A percentile compares a stretch with the other conserved stretches of the same genome.
Conservation (phyloP, 2,888 invertebrate genomes). For the Luperina nickerlii region DNA sequence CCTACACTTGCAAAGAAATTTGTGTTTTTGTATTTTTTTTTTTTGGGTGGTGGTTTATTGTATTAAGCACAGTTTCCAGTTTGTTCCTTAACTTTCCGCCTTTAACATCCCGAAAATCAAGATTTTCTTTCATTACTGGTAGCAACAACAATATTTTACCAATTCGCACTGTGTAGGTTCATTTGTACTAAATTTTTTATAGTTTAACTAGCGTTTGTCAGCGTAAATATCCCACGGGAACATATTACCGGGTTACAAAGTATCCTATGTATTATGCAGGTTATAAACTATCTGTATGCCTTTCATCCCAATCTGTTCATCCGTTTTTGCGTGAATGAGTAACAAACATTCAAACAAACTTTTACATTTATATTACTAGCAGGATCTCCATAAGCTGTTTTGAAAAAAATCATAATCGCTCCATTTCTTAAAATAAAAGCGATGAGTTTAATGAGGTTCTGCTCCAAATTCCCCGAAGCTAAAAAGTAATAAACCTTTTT, state of each 20-base stretch:
- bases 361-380: not conserved
- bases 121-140: not conserved
- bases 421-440: slow-evolving; percentile 37
- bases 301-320: not conserved
- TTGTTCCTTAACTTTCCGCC: too few relatives aligned
- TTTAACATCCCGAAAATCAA: not conserved
- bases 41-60: too few relatives aligned
- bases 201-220: too few relatives aligned
- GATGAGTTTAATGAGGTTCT: slow-evolving; percentile 18
- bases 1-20: too few relatives aligned
- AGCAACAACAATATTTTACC: not conserved
- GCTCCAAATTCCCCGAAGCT: slow-evolving; percentile 58
- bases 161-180: not conserved
- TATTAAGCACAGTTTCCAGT: not conserved
- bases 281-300: not conserved
- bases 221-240: too few relatives aligned
- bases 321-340: not conserved
- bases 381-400: not conserved
- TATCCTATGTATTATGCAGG: not conserved
- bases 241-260: not conserved
- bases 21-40: too few relatives aligned
- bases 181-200: too few relatives aligned
- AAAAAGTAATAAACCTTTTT: slow-evolving; percentile 76
- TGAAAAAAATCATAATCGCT: not conserved
- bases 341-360: not conserved